Evolutionary conservation across 2,113 vertebrate genomes (phyloP).

Genomic region (Pelecanoides urinatrix): DNA sequence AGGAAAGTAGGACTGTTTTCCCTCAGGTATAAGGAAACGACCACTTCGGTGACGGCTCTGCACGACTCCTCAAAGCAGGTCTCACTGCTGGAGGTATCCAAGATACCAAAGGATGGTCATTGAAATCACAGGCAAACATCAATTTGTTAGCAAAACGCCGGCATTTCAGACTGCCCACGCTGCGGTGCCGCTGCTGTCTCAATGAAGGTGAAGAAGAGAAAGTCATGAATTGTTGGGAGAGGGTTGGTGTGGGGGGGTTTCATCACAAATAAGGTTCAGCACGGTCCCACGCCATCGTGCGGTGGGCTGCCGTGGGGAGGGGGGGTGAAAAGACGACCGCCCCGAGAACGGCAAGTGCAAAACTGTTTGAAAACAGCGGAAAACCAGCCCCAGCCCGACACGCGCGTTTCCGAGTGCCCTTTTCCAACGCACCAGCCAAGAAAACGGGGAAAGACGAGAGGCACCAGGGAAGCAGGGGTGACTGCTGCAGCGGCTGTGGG

Average conservation of each 20-base stretch:
- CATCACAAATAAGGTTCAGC: not conserved
- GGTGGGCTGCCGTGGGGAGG: not conserved
- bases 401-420: rapidly evolving
- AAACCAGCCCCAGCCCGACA: not conserved
- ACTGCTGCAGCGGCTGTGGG: not conserved
- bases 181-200: rapidly evolving
- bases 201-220: not conserved
- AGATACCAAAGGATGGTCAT: not conserved
- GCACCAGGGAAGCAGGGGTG: not conserved
- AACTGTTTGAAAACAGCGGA: not conserved
- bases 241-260: not conserved
- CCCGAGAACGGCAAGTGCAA: not conserved
- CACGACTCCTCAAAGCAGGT: not conserved
- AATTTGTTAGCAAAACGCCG: rapidly evolving
- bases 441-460: not conserved
- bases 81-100: not conserved
- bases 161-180: rapidly evolving
- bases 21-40: not conserved
- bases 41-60: not conserved
- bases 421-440: not conserved
- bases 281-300: rapidly evolving
- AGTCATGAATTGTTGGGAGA: not conserved
- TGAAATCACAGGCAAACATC: not conserved
- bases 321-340: not conserved
- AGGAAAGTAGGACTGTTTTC: not conserved